Percentiles rank a stretch among this genome's conserved stretches.
Evolutionary conservation across 2,888 invertebrate species (phyloP).

Genomic region (Leptinotarsa peninsularis): DNA sequence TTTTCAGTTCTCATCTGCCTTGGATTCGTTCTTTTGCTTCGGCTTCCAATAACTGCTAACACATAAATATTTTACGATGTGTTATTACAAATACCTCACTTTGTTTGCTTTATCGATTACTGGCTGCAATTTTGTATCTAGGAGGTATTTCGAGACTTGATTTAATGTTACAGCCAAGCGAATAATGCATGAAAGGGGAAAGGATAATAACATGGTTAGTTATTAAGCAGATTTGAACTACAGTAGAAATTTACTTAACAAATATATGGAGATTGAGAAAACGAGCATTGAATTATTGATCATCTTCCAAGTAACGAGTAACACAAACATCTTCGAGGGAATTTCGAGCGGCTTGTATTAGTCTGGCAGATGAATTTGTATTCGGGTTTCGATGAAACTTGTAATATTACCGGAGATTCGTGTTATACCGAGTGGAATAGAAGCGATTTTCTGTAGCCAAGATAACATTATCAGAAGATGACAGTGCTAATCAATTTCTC

Average conservation of each 20-base stretch:
- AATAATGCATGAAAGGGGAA: constrained; percentile 44
- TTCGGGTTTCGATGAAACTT: not conserved
- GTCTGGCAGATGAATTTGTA: not conserved
- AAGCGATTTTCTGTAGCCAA: no score
- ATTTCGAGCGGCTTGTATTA: not conserved
- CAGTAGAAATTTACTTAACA: constrained; percentile 41
- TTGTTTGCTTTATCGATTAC: constrained; percentile 47
- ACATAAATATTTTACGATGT: constrained; percentile 38
- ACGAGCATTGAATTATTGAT: constrained; percentile 42
- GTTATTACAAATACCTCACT: constrained; percentile 41
- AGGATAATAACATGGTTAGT: constrained; percentile 47
- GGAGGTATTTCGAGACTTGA: constrained; percentile 44
- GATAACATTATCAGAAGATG: no score
- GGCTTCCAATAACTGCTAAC: constrained; percentile 36
- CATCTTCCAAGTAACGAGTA: constrained; percentile 17
- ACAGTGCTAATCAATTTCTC: no score
- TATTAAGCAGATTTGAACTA: constrained; percentile 46
- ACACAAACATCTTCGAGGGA: constrained; percentile 5
- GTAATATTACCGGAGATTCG: not conserved
- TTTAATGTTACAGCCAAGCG: constrained; percentile 45
- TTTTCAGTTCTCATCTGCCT: constrained; percentile 30
- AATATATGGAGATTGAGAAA: constrained; percentile 45
- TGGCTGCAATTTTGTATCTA: constrained; percentile 44
- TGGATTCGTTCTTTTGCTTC: constrained; percentile 32
- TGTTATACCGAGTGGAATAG: no score